Evolutionary conservation across 2,888 invertebrate genomes (phyloP).

Genomic region (Hyalella azteca): DNA sequence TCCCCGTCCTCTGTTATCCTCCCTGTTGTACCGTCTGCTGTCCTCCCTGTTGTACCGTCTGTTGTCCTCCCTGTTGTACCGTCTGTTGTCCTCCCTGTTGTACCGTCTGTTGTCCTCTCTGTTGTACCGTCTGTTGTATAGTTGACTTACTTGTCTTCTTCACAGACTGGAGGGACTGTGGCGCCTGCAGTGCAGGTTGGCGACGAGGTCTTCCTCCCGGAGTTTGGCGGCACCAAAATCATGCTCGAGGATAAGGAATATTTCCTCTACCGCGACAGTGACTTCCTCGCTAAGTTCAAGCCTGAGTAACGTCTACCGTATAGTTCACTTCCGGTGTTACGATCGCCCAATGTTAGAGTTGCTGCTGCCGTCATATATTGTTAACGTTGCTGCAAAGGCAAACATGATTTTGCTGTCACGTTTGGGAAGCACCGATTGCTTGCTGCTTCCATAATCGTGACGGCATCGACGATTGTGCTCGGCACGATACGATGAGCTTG

Average conservation of each 20-base stretch:
- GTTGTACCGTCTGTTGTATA: too few species aligned
- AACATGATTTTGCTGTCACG: not conserved
- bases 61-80: too few species aligned
- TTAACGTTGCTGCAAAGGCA: not conserved
- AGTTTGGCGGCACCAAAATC: constrained; percentile 98
- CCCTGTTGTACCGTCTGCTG: too few species aligned
- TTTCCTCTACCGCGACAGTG: constrained; percentile 91
- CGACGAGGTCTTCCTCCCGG: constrained; percentile 93
- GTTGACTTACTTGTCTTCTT: too few species aligned
- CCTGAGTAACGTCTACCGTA: not conserved
- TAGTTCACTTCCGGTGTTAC: not conserved
- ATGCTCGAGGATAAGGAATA: constrained; percentile 86
- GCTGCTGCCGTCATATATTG: not conserved
- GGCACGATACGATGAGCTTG: too few species aligned
- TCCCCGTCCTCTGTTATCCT: too few species aligned
- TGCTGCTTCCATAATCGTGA: not conserved
- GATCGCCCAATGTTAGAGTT: not conserved
- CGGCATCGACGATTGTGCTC: not conserved
- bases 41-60: too few species aligned
- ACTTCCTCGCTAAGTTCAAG: constrained; percentile 88
- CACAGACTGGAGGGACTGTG: constrained; percentile 78
- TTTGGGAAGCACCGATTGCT: not conserved
- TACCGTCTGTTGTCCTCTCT: too few species aligned
- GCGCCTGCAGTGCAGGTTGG: constrained; percentile 86
- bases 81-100: too few species aligned